Evolutionary conservation across 2,888 invertebrate genomes (phyloP).

Genomic region (Cremastobaeus sp.): DNA sequence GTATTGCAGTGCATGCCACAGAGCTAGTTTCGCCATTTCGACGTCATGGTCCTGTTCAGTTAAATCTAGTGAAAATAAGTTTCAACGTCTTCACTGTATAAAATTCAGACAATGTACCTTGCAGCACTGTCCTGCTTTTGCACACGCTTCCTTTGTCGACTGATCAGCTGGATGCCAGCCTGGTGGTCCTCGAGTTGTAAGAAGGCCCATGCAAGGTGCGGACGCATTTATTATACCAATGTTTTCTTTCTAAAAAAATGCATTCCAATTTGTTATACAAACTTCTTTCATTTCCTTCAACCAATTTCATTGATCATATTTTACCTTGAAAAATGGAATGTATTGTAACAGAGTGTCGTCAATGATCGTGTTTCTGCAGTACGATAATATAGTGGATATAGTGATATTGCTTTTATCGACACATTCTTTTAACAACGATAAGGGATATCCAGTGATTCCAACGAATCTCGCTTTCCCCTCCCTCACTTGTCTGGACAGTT

Average conservation of each 20-base stretch:
- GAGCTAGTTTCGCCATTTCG: constrained; percentile 86
- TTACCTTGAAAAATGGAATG: constrained; percentile 87
- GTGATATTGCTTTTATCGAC: constrained; percentile 83
- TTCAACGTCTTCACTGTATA: too few species aligned
- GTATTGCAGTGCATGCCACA: constrained; percentile 83
- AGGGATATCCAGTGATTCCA: constrained; percentile 92
- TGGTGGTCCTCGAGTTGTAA: constrained; percentile 86
- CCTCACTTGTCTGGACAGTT: constrained; percentile 85
- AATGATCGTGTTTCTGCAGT: constrained; percentile 88
- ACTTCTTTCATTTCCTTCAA: too few species aligned
- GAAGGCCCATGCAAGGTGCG: constrained; percentile 88
- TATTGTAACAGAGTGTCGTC: constrained; percentile 88
- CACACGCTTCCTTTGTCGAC: constrained; percentile 82
- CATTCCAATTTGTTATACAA: constrained; percentile 3
- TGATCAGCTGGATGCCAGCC: constrained; percentile 89
- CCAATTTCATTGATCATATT: too few species aligned
- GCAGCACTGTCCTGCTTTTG: constrained; percentile 83
- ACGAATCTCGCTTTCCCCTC: constrained; percentile 88
- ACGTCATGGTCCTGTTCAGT: constrained; percentile 80
- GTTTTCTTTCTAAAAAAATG: constrained; percentile 81
- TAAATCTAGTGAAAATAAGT: too few species aligned
- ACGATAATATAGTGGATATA: constrained; percentile 87
- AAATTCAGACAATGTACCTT: too few species aligned
- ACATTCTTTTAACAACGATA: constrained; percentile 86
- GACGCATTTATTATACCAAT: constrained; percentile 92